Percentiles rank a stretch among this genome's conserved stretches.
phyloP scores from a whole-genome alignment of 2,113 vertebrate species.

The Petromus typicus region DNA sequence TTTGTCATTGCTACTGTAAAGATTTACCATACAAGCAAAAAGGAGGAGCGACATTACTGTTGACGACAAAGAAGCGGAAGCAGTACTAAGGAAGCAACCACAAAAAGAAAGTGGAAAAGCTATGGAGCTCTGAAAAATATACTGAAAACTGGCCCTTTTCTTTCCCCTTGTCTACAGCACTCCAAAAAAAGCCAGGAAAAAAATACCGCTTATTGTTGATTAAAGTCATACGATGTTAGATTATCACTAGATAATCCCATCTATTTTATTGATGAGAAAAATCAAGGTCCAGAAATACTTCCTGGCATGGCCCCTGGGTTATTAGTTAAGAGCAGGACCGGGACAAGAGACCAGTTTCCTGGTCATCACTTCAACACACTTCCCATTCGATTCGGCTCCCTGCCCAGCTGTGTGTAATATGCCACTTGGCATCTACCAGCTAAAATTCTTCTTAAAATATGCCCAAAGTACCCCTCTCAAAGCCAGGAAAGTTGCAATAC shows the following conservation, averaged over 20 bases:
- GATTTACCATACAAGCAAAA: slow-evolving; percentile 69
- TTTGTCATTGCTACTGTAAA: slow-evolving; percentile 76
- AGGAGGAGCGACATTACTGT: neutral
- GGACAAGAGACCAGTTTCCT: neutral
- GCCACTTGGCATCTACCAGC: slow-evolving; percentile 38
- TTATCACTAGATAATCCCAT: neutral
- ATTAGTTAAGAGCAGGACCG: neutral
- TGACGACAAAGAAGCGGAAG: neutral
- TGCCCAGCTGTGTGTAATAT: neutral
- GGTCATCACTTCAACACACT: slow-evolving; percentile 28
- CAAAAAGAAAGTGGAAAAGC: neutral
- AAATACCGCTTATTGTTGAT: neutral
- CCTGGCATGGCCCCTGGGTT: neutral
- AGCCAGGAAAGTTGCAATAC: slow-evolving; percentile 4
- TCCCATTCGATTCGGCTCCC: neutral
- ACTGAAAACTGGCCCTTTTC: neutral
- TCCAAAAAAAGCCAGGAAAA: neutral
- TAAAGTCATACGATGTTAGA: neutral
- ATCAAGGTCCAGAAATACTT: neutral
- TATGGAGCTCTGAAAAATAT: neutral
- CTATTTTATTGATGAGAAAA: slow-evolving; percentile 45
- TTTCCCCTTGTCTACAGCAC: neutral
- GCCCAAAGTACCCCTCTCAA: slow-evolving; percentile 14
- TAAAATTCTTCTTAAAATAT: slow-evolving; percentile 53
- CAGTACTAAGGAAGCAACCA: neutral